Percentiles rank a stretch among this genome's conserved stretches.
Conservation (phyloP, 2,888 invertebrate genomes). For the Drosophila melanocephala region DNA sequence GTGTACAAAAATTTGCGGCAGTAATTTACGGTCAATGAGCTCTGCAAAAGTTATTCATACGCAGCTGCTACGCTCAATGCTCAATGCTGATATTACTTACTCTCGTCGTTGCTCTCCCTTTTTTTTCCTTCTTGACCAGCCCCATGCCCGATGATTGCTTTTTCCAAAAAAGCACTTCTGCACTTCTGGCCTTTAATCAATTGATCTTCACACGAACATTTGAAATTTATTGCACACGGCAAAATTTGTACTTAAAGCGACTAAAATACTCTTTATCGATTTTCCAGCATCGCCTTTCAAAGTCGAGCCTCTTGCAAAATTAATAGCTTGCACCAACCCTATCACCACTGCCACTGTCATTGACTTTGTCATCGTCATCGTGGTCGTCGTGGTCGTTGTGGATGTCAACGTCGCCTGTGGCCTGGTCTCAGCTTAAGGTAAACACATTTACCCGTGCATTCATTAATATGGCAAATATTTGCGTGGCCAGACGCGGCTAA, state of each 20-base stretch:
- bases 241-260: slow-evolving; percentile 25
- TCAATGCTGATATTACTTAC: slow-evolving; percentile 33
- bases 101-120: slow-evolving; percentile 11
- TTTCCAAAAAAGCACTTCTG: neutral
- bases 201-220: neutral
- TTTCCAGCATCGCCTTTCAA: slow-evolving; percentile 58
- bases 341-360: slow-evolving; percentile 24
- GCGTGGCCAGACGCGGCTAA: slow-evolving; percentile 56
- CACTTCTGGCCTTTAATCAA: neutral
- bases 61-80: slow-evolving; percentile 39
- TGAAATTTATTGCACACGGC: neutral
- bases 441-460: slow-evolving; percentile 79
- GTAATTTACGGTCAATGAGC: slow-evolving; percentile 75
- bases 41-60: slow-evolving; percentile 61
- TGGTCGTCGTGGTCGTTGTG: neutral
- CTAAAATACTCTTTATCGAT: slow-evolving; percentile 56
- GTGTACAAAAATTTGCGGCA: slow-evolving; percentile 78
- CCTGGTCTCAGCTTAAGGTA: slow-evolving; percentile 60
- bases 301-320: slow-evolving; percentile 54
- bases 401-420: slow-evolving; percentile 25
- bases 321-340: slow-evolving; percentile 41
- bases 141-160: neutral
- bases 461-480: slow-evolving; percentile 79
- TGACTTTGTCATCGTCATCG: slow-evolving; percentile 8
- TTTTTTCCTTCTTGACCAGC: slow-evolving; percentile 3